Conservation (phyloP, 1,140 invertebrate genomes). For the Lepidurus couesii region DNA sequence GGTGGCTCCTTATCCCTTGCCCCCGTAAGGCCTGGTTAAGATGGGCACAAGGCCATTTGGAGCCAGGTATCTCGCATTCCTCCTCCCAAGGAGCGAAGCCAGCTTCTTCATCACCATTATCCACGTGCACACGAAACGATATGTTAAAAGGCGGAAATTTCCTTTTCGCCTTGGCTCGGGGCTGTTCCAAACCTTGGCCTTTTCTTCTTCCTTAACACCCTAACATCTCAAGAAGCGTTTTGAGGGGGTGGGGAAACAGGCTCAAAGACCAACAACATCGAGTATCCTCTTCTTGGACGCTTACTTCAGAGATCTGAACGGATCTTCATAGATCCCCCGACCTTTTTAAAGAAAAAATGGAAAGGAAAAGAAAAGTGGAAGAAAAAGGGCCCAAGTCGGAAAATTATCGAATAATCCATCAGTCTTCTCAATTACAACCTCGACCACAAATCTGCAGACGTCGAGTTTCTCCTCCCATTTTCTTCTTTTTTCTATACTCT, state of each 20-base stretch:
- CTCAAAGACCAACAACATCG: too few relatives aligned
- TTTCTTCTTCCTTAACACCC: too few relatives aligned
- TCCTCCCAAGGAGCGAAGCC: not conserved
- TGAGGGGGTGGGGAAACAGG: too few relatives aligned
- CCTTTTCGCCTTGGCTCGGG: too few relatives aligned
- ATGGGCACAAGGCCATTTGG: not conserved
- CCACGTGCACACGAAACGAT: not conserved
- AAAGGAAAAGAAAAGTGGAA: not conserved
- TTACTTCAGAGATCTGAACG: too few relatives aligned
- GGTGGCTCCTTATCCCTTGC: not conserved
- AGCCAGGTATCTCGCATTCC: conserved; percentile 12
- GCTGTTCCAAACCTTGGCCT: too few relatives aligned
- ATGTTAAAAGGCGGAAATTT: too few relatives aligned
- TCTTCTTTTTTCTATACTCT: not conserved
- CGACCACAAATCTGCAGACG: not conserved
- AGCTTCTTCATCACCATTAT: not conserved
- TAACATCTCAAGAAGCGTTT: too few relatives aligned
- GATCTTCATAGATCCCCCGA: too few relatives aligned
- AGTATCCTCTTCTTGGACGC: too few relatives aligned
- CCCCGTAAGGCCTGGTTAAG: not conserved
- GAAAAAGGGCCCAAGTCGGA: not conserved
- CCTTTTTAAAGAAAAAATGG: not conserved
- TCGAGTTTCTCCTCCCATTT: not conserved
- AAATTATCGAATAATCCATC: not conserved
- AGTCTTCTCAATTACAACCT: not conserved